Percentiles rank a stretch among this genome's conserved stretches.
These are phyloP conservation scores for Ameiurus melas DNA, from an alignment of 2,113 vertebrate species.

Conservation along the genomic window DNA sequence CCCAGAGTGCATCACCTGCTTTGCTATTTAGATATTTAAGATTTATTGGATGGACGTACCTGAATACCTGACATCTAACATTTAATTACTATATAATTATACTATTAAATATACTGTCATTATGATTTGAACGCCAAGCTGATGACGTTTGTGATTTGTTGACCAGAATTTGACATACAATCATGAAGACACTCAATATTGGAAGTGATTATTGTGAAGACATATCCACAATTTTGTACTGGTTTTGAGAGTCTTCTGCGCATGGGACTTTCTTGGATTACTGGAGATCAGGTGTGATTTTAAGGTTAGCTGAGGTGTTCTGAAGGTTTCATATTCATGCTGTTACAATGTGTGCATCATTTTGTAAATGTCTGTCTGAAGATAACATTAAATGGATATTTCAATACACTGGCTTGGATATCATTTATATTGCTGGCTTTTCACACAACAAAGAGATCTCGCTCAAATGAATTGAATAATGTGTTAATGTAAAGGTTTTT, in stretches of 20 bases:
- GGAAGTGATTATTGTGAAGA: neutral
- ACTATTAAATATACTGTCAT: neutral
- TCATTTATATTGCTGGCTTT: neutral
- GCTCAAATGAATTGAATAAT: neutral
- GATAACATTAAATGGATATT: constrained; percentile 74
- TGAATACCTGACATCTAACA: neutral
- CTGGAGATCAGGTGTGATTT: neutral
- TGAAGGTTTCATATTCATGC: constrained; percentile 56
- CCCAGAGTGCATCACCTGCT: neutral
- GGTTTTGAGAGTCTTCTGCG: neutral
- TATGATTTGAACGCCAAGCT: constrained; percentile 7
- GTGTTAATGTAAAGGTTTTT: neutral
- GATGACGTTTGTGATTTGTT: neutral
- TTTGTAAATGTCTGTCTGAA: constrained; percentile 72
- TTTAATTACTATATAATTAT: neutral
- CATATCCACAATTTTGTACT: neutral
- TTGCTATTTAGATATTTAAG: neutral
- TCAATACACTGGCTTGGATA: constrained; percentile 58
- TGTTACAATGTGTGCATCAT: constrained; percentile 60
- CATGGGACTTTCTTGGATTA: neutral
- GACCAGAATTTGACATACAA: neutral
- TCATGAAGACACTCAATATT: constrained; percentile 1
- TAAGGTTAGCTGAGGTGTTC: constrained; percentile 25
- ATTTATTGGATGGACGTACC: neutral
- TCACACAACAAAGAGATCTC: neutral